Conservation (phyloP, 2,888 invertebrate genomes). For the Polyploca ridens region DNA sequence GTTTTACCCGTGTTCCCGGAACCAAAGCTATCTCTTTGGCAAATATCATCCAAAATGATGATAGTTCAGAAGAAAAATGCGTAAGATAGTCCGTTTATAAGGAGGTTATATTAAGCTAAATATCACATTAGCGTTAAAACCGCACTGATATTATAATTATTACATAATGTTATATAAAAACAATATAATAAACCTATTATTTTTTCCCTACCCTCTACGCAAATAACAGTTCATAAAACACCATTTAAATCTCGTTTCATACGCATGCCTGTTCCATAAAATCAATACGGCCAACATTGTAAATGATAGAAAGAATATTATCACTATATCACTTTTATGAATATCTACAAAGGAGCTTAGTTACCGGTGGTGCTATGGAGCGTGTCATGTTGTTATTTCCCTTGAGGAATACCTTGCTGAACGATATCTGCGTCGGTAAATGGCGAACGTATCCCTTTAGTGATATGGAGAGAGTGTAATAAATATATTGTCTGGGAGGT, state of each 20-base stretch:
- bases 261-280: background rate
- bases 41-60: no score
- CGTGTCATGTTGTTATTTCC: slow-evolving; percentile 8
- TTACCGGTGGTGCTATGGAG: background rate
- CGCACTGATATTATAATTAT: no score
- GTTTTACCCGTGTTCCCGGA: no score
- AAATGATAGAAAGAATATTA: slow-evolving; percentile 8
- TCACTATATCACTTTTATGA: slow-evolving; percentile 6
- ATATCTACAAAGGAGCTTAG: background rate
- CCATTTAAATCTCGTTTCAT: background rate
- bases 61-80: no score
- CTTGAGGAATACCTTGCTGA: background rate
- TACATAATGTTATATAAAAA: no score
- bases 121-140: no score
- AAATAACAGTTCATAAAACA: background rate
- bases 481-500: background rate
- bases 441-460: background rate
- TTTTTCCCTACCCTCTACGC: no score
- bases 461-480: background rate
- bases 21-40: no score
- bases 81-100: no score
- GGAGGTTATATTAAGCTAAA: no score
- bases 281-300: background rate
- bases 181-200: background rate
- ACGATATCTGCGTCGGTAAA: slow-evolving; percentile 9